Conservation (phyloP, 2,797 vertebrate species). For the Coregonus suidteri region DNA sequence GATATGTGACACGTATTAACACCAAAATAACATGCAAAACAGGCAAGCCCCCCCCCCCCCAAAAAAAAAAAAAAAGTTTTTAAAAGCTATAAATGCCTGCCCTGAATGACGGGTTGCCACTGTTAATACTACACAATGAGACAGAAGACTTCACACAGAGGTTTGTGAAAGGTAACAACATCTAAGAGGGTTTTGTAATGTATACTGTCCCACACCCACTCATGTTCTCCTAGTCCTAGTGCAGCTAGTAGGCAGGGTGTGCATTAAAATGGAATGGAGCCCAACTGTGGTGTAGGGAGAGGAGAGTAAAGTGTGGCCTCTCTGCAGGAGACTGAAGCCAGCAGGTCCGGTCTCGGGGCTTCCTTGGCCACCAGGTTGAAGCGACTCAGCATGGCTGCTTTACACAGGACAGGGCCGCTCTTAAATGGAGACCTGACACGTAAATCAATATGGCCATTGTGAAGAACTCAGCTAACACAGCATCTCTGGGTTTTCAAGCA, state of each 20-base stretch:
- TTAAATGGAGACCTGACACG: conserved; percentile 73
- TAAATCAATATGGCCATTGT: too few relatives aligned
- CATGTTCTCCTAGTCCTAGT: too few relatives aligned
- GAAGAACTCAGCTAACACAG: not conserved
- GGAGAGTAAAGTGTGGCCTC: conserved; percentile 64
- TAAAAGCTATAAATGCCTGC: too few relatives aligned
- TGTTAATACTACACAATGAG: not conserved
- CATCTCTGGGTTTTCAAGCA: not conserved
- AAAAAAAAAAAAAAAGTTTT: too few relatives aligned
- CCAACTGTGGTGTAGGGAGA: not conserved
- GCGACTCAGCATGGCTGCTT: conserved; percentile 93
- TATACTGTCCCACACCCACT: too few relatives aligned
- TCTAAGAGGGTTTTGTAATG: too few relatives aligned
- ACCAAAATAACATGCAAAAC: too few relatives aligned
- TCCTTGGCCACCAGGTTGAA: conserved; percentile 85
- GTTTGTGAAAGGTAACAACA: too few relatives aligned
- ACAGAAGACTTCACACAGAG: not conserved
- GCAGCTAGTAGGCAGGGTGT: too few relatives aligned
- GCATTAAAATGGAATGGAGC: not conserved
- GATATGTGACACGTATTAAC: too few relatives aligned
- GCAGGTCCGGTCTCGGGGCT: conserved; percentile 77
- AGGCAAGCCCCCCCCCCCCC: too few relatives aligned
- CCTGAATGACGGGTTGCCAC: too few relatives aligned
- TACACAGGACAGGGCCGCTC: conserved; percentile 74
- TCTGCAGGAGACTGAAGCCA: conserved; percentile 76